phyloP scores from a whole-genome alignment of 1,140 invertebrate genomes.

The Monomorium pharaonis region DNA sequence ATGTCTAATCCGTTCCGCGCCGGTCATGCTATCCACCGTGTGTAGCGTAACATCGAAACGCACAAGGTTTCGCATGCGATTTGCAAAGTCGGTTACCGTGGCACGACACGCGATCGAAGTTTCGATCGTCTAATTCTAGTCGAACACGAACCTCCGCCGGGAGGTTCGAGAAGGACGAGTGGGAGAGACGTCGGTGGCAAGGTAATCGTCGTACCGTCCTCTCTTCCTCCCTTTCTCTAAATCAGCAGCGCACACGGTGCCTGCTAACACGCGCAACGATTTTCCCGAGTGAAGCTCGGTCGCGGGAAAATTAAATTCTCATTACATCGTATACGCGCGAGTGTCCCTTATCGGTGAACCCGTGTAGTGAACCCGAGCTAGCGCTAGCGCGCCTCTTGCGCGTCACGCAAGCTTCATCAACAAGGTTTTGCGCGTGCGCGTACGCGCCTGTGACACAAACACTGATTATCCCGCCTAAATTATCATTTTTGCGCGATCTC shows the following conservation, averaged over 20 bases:
- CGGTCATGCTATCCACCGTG: neutral
- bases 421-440: slow-evolving; percentile 9
- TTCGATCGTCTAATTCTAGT: slow-evolving; percentile 13
- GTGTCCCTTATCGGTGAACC: slow-evolving; percentile 41
- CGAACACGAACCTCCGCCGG: neutral
- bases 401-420: slow-evolving; percentile 45
- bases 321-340: slow-evolving; percentile 34
- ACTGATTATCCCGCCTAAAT: slow-evolving; percentile 43
- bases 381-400: neutral
- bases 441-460: slow-evolving; percentile 20
- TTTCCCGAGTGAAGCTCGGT: neutral
- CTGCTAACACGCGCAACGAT: slow-evolving; percentile 1
- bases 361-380: neutral
- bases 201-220: neutral
- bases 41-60: slow-evolving; percentile 16
- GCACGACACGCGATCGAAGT: slow-evolving; percentile 24
- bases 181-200: neutral
- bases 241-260: slow-evolving; percentile 8
- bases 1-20: neutral
- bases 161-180: neutral
- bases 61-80: neutral
- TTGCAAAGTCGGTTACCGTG: slow-evolving; percentile 44
- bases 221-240: neutral
- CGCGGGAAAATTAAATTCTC: slow-evolving; percentile 48
- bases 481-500: slow-evolving; percentile 36